Percentiles rank a stretch among this genome's conserved stretches.
Conservation (phyloP, 2,888 invertebrate genomes). For the Meganola albula region DNA sequence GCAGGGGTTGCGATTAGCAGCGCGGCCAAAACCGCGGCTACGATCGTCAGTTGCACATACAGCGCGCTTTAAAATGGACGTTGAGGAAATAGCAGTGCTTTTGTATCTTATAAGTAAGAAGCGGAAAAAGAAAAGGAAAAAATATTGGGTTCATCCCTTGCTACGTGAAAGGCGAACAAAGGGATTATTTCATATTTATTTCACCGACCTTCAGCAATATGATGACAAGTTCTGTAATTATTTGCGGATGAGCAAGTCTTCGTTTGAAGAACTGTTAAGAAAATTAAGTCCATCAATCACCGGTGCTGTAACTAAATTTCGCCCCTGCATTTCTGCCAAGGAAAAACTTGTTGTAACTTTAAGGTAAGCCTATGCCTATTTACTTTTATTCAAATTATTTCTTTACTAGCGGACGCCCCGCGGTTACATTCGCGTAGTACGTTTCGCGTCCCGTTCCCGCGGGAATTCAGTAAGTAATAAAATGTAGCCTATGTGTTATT, state of each 20-base stretch:
- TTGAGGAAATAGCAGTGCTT: conserved; percentile 11
- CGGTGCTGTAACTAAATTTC: conserved; percentile 9
- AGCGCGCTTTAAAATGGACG: conserved; percentile 7
- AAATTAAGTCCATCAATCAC: conserved; percentile 11
- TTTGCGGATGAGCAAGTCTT: conserved; percentile 15
- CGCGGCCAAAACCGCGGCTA: conserved; percentile 6
- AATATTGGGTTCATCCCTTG: conserved; percentile 6
- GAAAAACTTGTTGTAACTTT: conserved; percentile 8
- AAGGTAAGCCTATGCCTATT: conserved; percentile 3
- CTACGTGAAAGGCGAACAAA: conserved; percentile 6
- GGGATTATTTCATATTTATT: conserved; percentile 8
- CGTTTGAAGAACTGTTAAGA: conserved; percentile 16
- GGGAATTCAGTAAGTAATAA: no score
- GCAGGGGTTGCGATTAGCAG: conserved; percentile 6
- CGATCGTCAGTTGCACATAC: conserved; percentile 5
- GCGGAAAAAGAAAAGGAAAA: conserved; percentile 6
- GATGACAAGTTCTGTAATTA: conserved; percentile 14
- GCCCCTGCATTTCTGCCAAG: conserved; percentile 3
- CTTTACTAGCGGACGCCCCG: conserved; percentile 1
- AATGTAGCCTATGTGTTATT: no score
- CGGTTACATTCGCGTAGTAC: no score
- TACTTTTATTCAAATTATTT: conserved; percentile 2
- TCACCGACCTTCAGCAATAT: conserved; percentile 14
- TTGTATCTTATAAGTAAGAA: conserved; percentile 12
- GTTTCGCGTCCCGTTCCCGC: no score